Evolutionary conservation across 2,888 invertebrate genomes (phyloP).

Genomic region (Coenonympha arcania): DNA sequence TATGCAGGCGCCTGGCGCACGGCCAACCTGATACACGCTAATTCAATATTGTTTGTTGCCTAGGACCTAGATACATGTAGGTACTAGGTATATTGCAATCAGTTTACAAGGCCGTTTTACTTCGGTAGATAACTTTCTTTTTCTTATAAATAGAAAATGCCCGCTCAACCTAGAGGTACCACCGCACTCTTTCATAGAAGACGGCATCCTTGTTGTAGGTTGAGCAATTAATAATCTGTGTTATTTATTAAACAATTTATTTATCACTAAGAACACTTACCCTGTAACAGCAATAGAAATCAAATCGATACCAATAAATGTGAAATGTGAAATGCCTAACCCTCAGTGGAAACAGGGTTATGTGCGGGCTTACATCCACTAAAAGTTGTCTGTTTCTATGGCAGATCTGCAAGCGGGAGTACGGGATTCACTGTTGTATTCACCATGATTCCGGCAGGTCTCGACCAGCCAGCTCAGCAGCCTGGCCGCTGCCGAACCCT

Average conservation of each 20-base stretch:
- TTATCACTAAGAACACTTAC: conserved; percentile 39
- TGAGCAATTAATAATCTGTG: conserved; percentile 53
- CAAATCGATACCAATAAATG: conserved; percentile 47
- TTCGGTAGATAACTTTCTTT: no score
- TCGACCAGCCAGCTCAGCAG: no score
- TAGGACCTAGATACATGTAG: not conserved
- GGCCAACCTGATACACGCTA: conserved; percentile 65
- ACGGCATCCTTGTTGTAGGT: conserved; percentile 82
- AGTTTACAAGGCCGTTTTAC: not conserved
- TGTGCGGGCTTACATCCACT: no score
- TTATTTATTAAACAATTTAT: conserved; percentile 50
- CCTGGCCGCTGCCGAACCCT: no score
- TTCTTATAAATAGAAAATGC: no score
- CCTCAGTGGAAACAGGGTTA: no score
- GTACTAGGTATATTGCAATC: not conserved
- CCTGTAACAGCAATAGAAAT: conserved; percentile 39
- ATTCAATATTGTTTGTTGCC: conserved; percentile 54
- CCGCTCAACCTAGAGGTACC: conserved; percentile 95
- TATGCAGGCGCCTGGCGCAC: conserved; percentile 45
- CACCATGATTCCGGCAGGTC: no score
- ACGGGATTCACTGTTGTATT: no score
- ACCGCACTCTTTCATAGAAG: conserved; percentile 81
- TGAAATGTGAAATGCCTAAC: no score
- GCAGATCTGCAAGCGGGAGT: no score
- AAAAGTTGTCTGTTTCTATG: no score